Evolutionary conservation across 2,888 invertebrate species (phyloP), one percentile per base, ranked within the genome.

Genomic region (Acholoe squamosa): DNA sequence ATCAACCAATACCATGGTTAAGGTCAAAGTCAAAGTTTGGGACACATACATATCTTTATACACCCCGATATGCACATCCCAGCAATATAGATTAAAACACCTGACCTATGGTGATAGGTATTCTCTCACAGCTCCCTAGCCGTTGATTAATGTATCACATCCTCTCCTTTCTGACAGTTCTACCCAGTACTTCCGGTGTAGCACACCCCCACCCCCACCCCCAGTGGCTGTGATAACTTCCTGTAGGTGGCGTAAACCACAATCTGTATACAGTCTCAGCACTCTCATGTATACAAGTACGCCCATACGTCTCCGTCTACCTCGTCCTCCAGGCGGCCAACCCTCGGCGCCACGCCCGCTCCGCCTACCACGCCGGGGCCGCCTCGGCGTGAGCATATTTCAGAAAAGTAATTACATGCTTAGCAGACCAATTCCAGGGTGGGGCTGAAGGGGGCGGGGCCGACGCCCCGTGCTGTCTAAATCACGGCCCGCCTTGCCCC

Each of bases 371-470:
- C 14, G 34, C 54, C 31, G 54, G 0, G 16, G 25, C 54, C 31
- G 54, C 86, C 84, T 31, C 56, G 22, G 31, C 14, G 28, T 54
- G 86, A 56, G 86, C 86, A 86, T 86, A 86, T 86, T 86, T 86
- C 86, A 86, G 86, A 86, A 86, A 86, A 86, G 89, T 89, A 56
- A 89, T 89, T 89, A 89, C 67, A 89, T 89, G 89, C 43, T 43
- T 67, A 89, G 61, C 34, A 89, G 61, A 28, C 34, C 67, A 67
- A 89, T 89, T 92, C 22, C 54, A 54, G 89, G 34, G 54, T 33
- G 84, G 51, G 89, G 84, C 25, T 19, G 33, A 25, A 52, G 71
- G n/a, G 88, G 88, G 52, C 67, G 52, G 71, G 89, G 56, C 67
- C 43, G 43, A 10, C 22, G 52, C 89, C 28, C 80, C 52, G 28